A percentile compares a stretch with the other conserved stretches of the same genome.
Evolutionary conservation across 2,797 vertebrate genomes (phyloP).

Genomic region (Stomatorhinus walkeri): DNA sequence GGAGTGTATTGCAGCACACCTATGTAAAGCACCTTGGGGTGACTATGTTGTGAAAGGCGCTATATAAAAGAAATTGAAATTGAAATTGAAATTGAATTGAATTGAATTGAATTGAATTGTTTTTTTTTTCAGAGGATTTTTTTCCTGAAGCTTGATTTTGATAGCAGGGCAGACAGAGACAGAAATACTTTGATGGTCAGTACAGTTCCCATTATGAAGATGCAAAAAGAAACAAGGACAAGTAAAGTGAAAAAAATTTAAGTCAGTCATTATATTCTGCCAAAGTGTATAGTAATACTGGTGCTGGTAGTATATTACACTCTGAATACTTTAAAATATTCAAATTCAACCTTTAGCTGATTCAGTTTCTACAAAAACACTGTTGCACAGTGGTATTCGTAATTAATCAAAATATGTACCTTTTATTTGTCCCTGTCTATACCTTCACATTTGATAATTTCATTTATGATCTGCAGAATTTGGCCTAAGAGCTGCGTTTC

Average conservation of each 20-base stretch:
- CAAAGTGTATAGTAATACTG: background rate
- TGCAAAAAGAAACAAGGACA: background rate
- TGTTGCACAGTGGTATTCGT: background rate
- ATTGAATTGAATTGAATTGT: background rate
- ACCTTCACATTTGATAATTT: background rate
- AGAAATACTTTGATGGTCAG: background rate
- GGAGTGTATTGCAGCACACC: background rate
- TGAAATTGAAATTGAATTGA: background rate
- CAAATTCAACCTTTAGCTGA: background rate
- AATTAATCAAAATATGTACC: background rate
- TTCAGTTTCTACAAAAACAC: background rate
- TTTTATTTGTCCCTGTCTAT: background rate
- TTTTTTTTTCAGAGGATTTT: background rate
- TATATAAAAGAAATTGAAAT: background rate
- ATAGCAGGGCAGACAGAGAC: background rate
- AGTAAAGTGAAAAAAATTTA: background rate
- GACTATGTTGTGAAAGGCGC: background rate
- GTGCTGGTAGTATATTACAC: background rate
- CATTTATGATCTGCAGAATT: background rate
- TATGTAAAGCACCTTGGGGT: background rate
- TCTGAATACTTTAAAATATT: background rate
- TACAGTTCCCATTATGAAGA: background rate
- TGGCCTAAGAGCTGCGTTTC: background rate
- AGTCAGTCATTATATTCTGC: background rate
- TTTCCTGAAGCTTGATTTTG: background rate